Evolutionary conservation across 2,888 invertebrate species (phyloP), one percentile per base, ranked within the genome.

Genomic region (Notodonta dromedarius): DNA sequence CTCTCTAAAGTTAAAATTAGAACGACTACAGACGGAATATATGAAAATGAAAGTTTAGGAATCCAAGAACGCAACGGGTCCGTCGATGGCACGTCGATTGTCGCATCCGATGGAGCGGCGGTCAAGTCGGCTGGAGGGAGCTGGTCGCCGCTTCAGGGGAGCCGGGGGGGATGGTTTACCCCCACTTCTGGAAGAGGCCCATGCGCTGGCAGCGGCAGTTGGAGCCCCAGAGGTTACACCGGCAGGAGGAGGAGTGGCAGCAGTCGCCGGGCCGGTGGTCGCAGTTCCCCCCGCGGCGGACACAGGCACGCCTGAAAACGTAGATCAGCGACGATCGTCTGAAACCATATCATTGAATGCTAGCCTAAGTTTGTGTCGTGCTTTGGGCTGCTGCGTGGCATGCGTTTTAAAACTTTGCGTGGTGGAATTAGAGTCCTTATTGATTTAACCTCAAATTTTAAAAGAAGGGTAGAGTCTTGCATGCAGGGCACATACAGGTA

Each of bases 161-260:
- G 82, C 81, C 79, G 72, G 63, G 62, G 60, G 42, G 59, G 57
- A 57, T 48, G 70, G 83, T 94, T 71, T 85, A 96, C 86, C 96
- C 96, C 96, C 97, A 97, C 92, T 97, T 97, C 87, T 97, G 97
- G 95, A 97, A 97, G 84, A 97, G 95, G 66, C 98, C 97, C 95
- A 96, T 96, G 78, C 97, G 95, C 89, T 97, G 97, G 89, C 97
- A 98, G 80, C 96, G 95, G 89, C 97, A 97, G 94, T 98, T 97
- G 85, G 96, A 96, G 65, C 97, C 97, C 97, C 97, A 98, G 58
- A 97, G 94, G 90, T 97, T 97, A 94, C 97, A 98, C 69, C 97
- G 95, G 91, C 97, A 98, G 70, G 97, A 96, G 70, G 97, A 96
- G 78, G 96, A 97, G 93, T 96, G 96, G 94, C 97, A 97, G 94